A percentile compares a stretch with the other conserved stretches of the same genome.
Evolutionary conservation across 2,797 vertebrate genomes (phyloP).

Genomic region (Thaleichthys pacificus): DNA sequence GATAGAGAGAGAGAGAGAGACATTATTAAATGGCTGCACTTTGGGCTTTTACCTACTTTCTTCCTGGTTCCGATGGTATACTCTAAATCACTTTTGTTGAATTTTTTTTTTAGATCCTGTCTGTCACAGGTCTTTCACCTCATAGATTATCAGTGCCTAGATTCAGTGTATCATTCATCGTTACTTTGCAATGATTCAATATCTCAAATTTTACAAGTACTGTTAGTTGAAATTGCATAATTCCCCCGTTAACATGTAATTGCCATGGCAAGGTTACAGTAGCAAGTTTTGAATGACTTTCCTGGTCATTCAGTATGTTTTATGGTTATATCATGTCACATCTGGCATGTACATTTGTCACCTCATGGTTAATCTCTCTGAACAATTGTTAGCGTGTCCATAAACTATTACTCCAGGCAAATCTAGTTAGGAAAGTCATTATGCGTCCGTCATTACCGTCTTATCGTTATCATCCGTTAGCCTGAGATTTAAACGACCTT

Average conservation of each 20-base stretch:
- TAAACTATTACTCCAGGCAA: slow-evolving; percentile 54
- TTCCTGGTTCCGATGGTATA: too few relatives aligned
- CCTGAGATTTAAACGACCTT: slow-evolving; percentile 61
- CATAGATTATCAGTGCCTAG: background rate
- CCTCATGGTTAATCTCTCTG: slow-evolving; percentile 53
- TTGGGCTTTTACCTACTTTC: background rate
- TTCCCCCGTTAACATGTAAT: slow-evolving; percentile 37
- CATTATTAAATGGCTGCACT: background rate
- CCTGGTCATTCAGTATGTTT: slow-evolving; percentile 28
- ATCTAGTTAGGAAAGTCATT: slow-evolving; percentile 48
- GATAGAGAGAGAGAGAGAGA: background rate
- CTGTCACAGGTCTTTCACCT: too few relatives aligned
- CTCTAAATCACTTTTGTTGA: background rate
- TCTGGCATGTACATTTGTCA: slow-evolving; percentile 48
- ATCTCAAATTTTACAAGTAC: slow-evolving; percentile 39
- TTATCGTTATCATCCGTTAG: slow-evolving; percentile 56
- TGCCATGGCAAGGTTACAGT: slow-evolving; percentile 19
- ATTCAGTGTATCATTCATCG: slow-evolving; percentile 8
- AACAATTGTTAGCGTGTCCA: slow-evolving; percentile 56
- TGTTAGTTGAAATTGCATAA: slow-evolving; percentile 28
- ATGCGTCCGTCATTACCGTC: slow-evolving; percentile 61
- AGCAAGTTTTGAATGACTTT: slow-evolving; percentile 33
- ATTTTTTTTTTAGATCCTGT: too few relatives aligned
- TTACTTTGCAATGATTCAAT: background rate
- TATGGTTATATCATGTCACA: slow-evolving; percentile 53